Base-by-base conservation (phyloP, 2,888 invertebrate genomes). In the Drosophila fungiperda region DNA sequence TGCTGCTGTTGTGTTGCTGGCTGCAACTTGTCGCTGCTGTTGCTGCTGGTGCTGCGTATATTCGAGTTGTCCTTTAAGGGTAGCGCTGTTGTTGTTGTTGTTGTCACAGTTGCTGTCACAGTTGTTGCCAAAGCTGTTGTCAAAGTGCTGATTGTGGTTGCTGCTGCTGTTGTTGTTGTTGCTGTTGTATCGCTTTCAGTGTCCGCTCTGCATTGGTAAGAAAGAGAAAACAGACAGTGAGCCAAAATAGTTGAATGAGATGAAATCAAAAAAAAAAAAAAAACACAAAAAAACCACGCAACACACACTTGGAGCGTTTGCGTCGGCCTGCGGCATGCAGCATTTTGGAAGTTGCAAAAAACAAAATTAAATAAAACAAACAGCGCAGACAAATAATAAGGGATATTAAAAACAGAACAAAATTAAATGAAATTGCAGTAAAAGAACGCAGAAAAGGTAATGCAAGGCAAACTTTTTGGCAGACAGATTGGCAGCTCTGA, bases 1-100 rank as follows among this genome's bases (percentile, higher is more conserved):
- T 75, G 90, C 62, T 92, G 91, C 57, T 92, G 91, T 82, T 80
- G 76, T 59, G 70, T 29, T 72, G 77, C 75, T 94, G 94, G 94
- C 57, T 73, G 78, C 62, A 68, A 60, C 90, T 74, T 92, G 90
- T 65, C 92, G 89, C 83, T 81, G 78, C 58, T 73, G 94, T 45
- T 45, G 45, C 45, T 23, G 69, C 63, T 68, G 49, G 65, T 76
- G 68, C 73, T 74, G 85, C 92, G 79, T 63, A 92, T 93, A 86
- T 93, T 93, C 49, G 93, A 92, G 65, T 93, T 92, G 73, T 93
- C 93, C 79, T 93, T 93, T 17, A 93, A 78, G 32, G 93, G 93
- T 59, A 90, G 90, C 32, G 80, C 75, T 59, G 83, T 68, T 71
- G 85, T 65, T 80, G 83, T 73, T 78, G 83, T 83, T 64, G 75